These are phyloP conservation scores for Myrmophylax atrothorax DNA, from an alignment of 2,113 vertebrate species.

Conservation along the genomic window DNA sequence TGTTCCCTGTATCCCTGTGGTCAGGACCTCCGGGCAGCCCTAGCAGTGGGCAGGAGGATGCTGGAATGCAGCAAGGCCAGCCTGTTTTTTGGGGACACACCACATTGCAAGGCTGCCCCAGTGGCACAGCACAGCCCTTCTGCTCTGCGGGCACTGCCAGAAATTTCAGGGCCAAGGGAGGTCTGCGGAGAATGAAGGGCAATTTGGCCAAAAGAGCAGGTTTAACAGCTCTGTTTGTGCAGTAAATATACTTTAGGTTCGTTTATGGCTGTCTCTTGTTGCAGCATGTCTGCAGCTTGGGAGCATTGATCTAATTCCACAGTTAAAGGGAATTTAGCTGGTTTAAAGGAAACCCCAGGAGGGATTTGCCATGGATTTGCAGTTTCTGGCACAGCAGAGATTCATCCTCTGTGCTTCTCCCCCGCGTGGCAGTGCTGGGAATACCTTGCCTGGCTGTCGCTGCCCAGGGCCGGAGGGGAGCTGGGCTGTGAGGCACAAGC, in stretches of 20 bases:
- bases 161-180: neutral
- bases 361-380: neutral
- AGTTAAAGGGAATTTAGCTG: neutral
- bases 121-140: neutral
- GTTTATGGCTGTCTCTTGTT: neutral
- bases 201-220: neutral
- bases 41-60: neutral
- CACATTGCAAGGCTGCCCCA: neutral
- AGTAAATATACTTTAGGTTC: neutral
- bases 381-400: neutral
- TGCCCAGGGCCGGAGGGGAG: neutral
- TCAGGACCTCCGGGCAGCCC: neutral
- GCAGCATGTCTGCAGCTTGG: neutral
- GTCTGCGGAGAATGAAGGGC: neutral
- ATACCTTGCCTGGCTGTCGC: accelerated
- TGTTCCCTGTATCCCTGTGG: neutral
- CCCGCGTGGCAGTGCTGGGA: neutral
- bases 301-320: neutral
- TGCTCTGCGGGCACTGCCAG: neutral
- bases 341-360: neutral
- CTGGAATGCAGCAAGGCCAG: neutral
- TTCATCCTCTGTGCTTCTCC: neutral
- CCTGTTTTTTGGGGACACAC: neutral
- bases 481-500: neutral
- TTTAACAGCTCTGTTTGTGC: neutral